phyloP scores from a whole-genome alignment of 92 coral and sea anemone species.

The Metridium senile region DNA sequence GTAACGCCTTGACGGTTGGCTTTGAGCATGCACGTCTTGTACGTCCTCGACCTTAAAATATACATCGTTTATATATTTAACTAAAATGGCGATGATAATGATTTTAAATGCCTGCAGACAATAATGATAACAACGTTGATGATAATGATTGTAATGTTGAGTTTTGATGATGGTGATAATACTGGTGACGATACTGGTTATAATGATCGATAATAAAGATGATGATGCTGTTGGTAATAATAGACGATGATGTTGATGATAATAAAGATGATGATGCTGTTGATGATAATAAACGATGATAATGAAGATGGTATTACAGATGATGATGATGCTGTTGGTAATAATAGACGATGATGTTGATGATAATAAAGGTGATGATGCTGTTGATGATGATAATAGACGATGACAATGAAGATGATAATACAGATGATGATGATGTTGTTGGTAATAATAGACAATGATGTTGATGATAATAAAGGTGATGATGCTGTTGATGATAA shows the following conservation, averaged over 20 bases:
- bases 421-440: no score
- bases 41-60: slow-evolving; percentile 42
- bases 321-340: no score
- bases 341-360: no score
- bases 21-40: slow-evolving; percentile 37
- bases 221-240: neutral
- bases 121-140: no score
- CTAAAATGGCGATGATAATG: neutral
- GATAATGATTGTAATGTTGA: no score
- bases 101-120: neutral
- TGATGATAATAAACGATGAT: neutral
- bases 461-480: no score
- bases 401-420: no score
- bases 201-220: neutral
- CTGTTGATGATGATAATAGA: no score
- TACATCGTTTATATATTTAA: neutral
- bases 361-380: no score
- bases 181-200: neutral
- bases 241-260: neutral
- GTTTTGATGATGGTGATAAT: neutral
- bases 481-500: no score
- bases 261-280: neutral
- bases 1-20: slow-evolving; percentile 24
- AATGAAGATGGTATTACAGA: neutral
- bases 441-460: no score